Evolutionary conservation across 2,113 vertebrate genomes (phyloP).

Genomic region (Serilophus lunatus): DNA sequence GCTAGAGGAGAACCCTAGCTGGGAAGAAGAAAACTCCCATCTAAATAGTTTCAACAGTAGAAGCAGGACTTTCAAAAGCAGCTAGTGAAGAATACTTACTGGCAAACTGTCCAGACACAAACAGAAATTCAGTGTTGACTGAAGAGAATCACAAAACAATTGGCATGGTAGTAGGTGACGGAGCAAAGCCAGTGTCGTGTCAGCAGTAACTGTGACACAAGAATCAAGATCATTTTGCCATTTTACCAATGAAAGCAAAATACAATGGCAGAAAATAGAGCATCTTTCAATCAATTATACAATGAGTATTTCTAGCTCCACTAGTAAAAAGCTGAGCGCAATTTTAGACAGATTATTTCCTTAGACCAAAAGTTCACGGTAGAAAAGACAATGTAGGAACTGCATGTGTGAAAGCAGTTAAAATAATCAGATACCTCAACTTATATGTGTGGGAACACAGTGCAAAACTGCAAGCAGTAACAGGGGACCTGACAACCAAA

Average conservation of each 20-base stretch:
- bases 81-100: neutral
- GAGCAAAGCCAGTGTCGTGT: neutral
- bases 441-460: neutral
- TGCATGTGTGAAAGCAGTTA: neutral
- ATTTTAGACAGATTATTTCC: neutral
- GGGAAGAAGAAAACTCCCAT: neutral
- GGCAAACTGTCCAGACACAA: neutral
- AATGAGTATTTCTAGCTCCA: neutral
- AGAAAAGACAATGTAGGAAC: neutral
- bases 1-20: neutral
- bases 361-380: neutral
- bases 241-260: neutral
- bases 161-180: neutral
- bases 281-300: neutral
- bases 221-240: neutral
- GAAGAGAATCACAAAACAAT: neutral
- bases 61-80: neutral
- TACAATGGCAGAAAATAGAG: neutral
- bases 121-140: neutral
- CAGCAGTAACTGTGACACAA: neutral
- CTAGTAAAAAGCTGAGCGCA: neutral
- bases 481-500: neutral
- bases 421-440: neutral
- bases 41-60: neutral
- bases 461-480: neutral